Conservation (phyloP, 2,888 invertebrate genomes). For the Tineola bisselliella region DNA sequence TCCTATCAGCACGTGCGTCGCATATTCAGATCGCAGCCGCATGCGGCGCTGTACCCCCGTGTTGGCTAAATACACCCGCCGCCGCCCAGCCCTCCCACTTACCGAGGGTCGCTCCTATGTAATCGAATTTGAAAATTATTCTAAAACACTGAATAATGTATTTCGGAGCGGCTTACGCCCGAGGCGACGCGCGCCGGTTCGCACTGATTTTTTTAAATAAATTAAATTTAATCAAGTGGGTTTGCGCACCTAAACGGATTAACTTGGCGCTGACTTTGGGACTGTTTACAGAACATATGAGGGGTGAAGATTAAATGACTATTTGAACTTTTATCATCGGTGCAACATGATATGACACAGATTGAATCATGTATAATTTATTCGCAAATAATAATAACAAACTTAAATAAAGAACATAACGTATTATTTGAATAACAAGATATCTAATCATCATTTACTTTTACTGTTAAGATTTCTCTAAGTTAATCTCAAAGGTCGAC, state of each 20-base stretch:
- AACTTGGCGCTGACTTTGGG: slow-evolving; percentile 60
- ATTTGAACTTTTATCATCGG: slow-evolving; percentile 35
- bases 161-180: slow-evolving; percentile 57
- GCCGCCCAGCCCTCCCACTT: slow-evolving; percentile 61
- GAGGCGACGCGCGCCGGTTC: slow-evolving; percentile 44
- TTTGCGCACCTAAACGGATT: slow-evolving; percentile 68
- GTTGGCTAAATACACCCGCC: slow-evolving; percentile 69
- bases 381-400: too few relatives aligned
- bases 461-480: too few relatives aligned
- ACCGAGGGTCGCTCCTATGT: slow-evolving; percentile 67
- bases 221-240: slow-evolving; percentile 69
- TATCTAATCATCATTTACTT: too few relatives aligned
- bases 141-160: slow-evolving; percentile 70
- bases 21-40: slow-evolving; percentile 67
- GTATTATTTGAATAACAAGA: too few relatives aligned
- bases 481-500: too few relatives aligned
- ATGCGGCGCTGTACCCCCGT: slow-evolving; percentile 61
- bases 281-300: slow-evolving; percentile 53
- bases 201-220: slow-evolving; percentile 66
- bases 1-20: slow-evolving; percentile 50
- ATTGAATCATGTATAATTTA: not conserved
- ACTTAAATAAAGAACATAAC: too few relatives aligned
- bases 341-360: not conserved
- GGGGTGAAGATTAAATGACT: slow-evolving; percentile 51
- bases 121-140: slow-evolving; percentile 70